These are phyloP conservation scores for Ethmia dodecea DNA, from an alignment of 2,888 invertebrate species.

Conservation along the genomic window DNA sequence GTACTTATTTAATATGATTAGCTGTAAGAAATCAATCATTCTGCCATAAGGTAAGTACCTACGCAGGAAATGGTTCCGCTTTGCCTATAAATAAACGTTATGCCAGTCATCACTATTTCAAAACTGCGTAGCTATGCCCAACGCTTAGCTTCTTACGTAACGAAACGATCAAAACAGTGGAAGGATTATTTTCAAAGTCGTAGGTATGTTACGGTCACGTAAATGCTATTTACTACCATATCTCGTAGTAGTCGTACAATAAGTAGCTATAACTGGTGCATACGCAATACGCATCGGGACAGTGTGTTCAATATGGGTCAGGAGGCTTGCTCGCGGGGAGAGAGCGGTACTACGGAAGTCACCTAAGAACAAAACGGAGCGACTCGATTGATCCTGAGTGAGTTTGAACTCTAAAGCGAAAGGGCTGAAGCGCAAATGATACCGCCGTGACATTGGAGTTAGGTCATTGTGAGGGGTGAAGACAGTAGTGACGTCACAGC, in stretches of 20 bases:
- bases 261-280: constrained; percentile 42
- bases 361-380: background rate
- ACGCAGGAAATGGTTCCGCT: no score
- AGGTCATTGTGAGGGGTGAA: background rate
- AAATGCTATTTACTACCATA: background rate
- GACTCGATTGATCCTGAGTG: background rate
- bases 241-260: constrained; percentile 2
- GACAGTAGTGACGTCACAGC: constrained; percentile 58
- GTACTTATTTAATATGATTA: no score
- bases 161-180: no score
- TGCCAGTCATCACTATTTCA: no score
- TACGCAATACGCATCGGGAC: constrained; percentile 50
- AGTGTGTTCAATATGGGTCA: constrained; percentile 59
- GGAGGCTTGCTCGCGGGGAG: constrained; percentile 36
- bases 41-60: no score
- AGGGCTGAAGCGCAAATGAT: no score
- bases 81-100: no score
- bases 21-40: no score
- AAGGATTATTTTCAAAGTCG: no score
- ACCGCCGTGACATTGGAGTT: no score
- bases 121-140: no score
- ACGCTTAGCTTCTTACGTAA: no score
- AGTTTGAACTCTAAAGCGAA: constrained; percentile 9
- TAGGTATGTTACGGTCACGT: background rate
- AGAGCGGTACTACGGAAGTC: constrained; percentile 1